Conservation (phyloP, 2,888 invertebrate species). For the Conchocele bisecta region DNA sequence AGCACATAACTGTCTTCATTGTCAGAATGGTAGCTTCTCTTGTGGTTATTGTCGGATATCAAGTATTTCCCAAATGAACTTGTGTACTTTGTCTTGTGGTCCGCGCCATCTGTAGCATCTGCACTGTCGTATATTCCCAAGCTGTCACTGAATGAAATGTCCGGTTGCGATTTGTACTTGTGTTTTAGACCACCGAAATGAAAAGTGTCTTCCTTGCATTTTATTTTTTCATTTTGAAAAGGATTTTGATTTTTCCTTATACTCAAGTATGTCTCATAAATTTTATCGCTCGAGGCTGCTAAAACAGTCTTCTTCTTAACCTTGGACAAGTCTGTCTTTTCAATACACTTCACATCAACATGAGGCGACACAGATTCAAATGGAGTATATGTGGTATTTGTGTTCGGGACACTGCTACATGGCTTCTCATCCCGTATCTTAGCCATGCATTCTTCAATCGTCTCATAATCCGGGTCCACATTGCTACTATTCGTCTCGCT, state of each 20-base stretch:
- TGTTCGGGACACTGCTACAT: background rate
- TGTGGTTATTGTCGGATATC: background rate
- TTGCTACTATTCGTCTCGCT: background rate
- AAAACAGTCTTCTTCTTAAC: slow-evolving; percentile 45
- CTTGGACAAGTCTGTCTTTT: background rate
- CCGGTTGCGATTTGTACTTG: slow-evolving; percentile 50
- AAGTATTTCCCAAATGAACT: background rate
- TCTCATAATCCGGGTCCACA: slow-evolving; percentile 49
- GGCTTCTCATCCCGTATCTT: background rate
- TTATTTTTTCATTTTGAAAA: slow-evolving; percentile 25
- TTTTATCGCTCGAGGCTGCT: slow-evolving; percentile 56
- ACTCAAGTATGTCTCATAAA: slow-evolving; percentile 57
- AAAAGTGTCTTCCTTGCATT: background rate
- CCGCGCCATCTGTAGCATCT: too few relatives aligned
- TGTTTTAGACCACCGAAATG: slow-evolving; percentile 17
- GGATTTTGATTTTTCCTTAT: slow-evolving; percentile 36
- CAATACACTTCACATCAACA: background rate
- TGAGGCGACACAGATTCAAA: too few relatives aligned
- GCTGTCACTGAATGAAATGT: slow-evolving; percentile 48
- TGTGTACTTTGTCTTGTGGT: too few relatives aligned
- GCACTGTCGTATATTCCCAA: slow-evolving; percentile 28
- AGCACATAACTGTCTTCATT: background rate
- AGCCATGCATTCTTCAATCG: slow-evolving; percentile 43
- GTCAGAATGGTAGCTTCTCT: background rate
- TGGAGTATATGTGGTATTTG: background rate